Percentiles rank a stretch among this genome's conserved stretches.
These are phyloP conservation scores for Pollenia amentaria DNA, from an alignment of 2,888 invertebrate species.

Conservation along the genomic window DNA sequence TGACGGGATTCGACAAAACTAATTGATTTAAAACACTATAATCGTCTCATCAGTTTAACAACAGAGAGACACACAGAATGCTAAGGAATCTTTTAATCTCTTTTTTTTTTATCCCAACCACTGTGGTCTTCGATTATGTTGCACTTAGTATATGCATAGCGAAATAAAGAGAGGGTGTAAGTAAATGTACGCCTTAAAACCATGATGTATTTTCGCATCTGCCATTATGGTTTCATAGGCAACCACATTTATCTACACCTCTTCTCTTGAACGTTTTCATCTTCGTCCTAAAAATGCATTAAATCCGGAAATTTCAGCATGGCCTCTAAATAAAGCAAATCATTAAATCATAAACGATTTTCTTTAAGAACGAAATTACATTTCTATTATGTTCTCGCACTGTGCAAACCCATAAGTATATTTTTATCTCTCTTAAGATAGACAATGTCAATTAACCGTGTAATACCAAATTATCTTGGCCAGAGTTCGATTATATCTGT, in stretches of 20 bases:
- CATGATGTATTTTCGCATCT: conserved; percentile 63
- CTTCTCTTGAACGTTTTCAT: background rate
- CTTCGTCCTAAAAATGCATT: background rate
- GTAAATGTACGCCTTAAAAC: conserved; percentile 56
- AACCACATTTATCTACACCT: conserved; percentile 69
- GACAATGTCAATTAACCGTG: conserved; percentile 63
- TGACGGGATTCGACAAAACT: conserved; percentile 84
- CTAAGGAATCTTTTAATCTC: conserved; percentile 53
- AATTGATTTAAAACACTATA: conserved; percentile 84
- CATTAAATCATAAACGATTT: conserved; percentile 70
- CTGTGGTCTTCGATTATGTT: conserved; percentile 73
- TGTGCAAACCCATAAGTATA: background rate
- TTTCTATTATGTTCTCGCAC: conserved; percentile 5
- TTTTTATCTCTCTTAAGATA: conserved; percentile 9
- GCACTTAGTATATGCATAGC: conserved; percentile 23
- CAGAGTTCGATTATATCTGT: conserved; percentile 24
- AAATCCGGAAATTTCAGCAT: conserved; percentile 36
- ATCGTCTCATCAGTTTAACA: conserved; percentile 76
- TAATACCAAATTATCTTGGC: conserved; percentile 59
- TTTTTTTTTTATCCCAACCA: conserved; percentile 44
- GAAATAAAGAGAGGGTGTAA: conserved; percentile 50
- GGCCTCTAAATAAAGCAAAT: conserved; percentile 69
- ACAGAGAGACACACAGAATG: conserved; percentile 61
- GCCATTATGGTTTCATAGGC: conserved; percentile 63
- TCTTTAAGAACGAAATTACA: conserved; percentile 55